phyloP scores from a whole-genome alignment of 2,113 vertebrate genomes.

The Caretta caretta region DNA sequence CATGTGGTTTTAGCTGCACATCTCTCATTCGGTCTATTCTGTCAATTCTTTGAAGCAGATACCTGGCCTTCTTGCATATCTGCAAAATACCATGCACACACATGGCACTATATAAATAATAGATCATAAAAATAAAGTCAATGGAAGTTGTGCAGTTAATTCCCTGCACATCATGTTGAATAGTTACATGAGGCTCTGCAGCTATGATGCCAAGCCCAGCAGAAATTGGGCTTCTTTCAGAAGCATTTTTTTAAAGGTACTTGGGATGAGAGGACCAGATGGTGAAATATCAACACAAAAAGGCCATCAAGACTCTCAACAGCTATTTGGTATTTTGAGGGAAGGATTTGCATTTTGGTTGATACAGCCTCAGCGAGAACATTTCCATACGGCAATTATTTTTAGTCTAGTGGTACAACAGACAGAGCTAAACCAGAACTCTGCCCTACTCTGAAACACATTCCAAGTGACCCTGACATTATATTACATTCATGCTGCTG shows the following conservation, averaged over 20 bases:
- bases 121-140: not conserved
- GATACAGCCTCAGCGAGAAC: constrained; percentile 26
- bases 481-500: not conserved
- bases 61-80: not conserved
- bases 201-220: not conserved
- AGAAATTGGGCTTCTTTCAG: not conserved
- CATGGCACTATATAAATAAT: not conserved
- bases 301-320: not conserved
- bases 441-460: not conserved
- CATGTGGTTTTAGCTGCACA: not conserved
- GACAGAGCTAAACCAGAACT: not conserved
- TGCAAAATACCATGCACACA: not conserved
- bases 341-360: not conserved
- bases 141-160: not conserved
- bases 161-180: not conserved
- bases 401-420: not conserved
- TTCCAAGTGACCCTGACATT: not conserved
- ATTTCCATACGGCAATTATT: not conserved
- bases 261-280: constrained; percentile 1
- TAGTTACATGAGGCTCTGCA: not conserved
- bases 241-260: constrained; percentile 5
- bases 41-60: not conserved
- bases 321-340: not conserved
- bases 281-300: not conserved
- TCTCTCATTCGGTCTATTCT: not conserved